Percentiles rank a stretch among this genome's conserved stretches.
Evolutionary conservation across 2,797 vertebrate species (phyloP).

Genomic region (Leptodactylus fallax): DNA sequence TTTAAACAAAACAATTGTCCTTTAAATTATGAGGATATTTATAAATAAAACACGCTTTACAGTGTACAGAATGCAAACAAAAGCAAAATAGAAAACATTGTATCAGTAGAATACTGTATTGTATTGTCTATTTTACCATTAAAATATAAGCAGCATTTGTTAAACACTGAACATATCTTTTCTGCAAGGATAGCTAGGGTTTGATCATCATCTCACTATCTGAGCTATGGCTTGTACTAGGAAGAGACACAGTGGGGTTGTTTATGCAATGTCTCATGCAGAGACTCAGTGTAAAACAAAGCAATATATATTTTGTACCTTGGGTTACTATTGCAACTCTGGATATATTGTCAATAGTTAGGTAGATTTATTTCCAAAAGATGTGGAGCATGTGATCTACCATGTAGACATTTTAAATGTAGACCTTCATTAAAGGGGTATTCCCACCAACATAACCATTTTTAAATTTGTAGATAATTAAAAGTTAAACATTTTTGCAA

Average conservation of each 20-base stretch:
- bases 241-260: neutral
- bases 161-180: neutral
- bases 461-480: too few relatives aligned
- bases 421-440: too few relatives aligned
- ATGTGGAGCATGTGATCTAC: too few relatives aligned
- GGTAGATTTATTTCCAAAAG: too few relatives aligned
- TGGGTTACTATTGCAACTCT: neutral
- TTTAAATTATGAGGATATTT: neutral
- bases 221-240: neutral
- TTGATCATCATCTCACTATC: neutral
- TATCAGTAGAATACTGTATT: neutral
- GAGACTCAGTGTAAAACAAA: neutral
- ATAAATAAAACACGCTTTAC: neutral
- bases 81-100: neutral
- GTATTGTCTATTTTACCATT: neutral
- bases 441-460: too few relatives aligned
- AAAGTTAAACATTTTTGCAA: too few relatives aligned
- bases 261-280: too few relatives aligned
- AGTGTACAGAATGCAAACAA: neutral
- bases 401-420: too few relatives aligned
- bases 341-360: neutral
- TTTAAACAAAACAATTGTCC: slow-evolving; percentile 34
- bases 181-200: neutral
- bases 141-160: neutral
- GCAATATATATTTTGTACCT: neutral